Evolutionary conservation across 2,113 vertebrate genomes (phyloP).

Genomic region (Crocuta crocuta): DNA sequence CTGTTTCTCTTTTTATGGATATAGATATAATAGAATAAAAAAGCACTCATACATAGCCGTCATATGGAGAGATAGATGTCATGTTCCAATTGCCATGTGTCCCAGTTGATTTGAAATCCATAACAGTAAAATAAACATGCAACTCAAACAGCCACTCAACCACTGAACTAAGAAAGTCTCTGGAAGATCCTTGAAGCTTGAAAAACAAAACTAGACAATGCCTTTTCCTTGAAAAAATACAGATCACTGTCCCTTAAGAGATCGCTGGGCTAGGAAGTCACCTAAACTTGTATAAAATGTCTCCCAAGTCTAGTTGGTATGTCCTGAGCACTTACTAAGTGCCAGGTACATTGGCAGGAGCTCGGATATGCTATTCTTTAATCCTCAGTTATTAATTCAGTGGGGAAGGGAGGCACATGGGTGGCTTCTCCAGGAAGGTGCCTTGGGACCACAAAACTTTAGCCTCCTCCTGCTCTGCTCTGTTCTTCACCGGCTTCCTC

Average conservation of each 20-base stretch:
- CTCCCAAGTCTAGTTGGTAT: not conserved
- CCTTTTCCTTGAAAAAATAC: slow-evolving; percentile 59
- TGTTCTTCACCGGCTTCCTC: not conserved
- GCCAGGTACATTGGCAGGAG: not conserved
- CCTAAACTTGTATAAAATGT: not conserved
- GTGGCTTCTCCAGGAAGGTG: not conserved
- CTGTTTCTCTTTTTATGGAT: slow-evolving; percentile 69
- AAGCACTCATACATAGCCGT: slow-evolving; percentile 44
- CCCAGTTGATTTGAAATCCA: slow-evolving; percentile 64
- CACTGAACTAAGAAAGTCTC: slow-evolving; percentile 53
- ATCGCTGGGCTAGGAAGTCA: not conserved
- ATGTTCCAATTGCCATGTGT: slow-evolving; percentile 59
- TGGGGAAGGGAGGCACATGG: not conserved
- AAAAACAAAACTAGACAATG: slow-evolving; percentile 47
- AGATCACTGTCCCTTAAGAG: not conserved
- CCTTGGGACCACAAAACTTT: not conserved
- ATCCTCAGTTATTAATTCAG: not conserved
- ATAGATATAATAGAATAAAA: slow-evolving; percentile 72
- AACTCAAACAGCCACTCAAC: slow-evolving; percentile 12
- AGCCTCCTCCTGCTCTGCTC: not conserved
- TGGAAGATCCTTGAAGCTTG: slow-evolving; percentile 55
- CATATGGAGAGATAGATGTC: not conserved
- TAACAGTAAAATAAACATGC: slow-evolving; percentile 58
- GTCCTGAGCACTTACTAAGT: not conserved
- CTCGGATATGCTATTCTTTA: not conserved